Conservation (phyloP, 2,113 vertebrate species). For the Hippocampus abdominalis region DNA sequence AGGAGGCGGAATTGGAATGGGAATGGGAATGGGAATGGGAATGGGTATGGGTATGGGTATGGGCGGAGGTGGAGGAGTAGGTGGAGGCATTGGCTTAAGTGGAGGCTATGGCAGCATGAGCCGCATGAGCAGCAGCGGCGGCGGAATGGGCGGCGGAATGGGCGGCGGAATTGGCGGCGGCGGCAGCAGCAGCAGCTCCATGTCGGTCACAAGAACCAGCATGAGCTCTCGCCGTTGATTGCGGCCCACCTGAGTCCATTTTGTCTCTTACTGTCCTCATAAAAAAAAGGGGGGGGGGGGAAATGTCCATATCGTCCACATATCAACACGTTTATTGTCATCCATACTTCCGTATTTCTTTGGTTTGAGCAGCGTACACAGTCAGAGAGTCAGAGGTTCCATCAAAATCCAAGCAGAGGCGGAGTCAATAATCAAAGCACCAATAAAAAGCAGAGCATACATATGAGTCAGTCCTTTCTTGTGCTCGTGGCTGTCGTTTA, state of each 20-base stretch:
- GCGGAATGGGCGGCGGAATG: not conserved
- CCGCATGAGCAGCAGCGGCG: not conserved
- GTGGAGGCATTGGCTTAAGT: not conserved
- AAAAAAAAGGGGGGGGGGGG: not conserved
- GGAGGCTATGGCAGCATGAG: not conserved
- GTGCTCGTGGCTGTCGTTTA: constrained; percentile 53
- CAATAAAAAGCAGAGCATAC: constrained; percentile 32
- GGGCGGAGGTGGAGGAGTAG: not conserved
- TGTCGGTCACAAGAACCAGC: not conserved
- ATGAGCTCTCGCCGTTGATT: rapidly evolving
- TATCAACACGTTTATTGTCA: constrained; percentile 1
- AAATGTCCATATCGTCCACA: not conserved
- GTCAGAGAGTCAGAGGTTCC: constrained; percentile 25
- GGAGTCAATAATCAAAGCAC: constrained; percentile 23
- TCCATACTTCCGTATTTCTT: not conserved
- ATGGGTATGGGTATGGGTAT: not conserved
- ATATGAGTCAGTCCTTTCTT: constrained; percentile 43
- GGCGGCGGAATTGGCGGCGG: not conserved
- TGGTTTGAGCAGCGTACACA: not conserved
- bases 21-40: not conserved
- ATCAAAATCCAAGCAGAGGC: constrained; percentile 23
- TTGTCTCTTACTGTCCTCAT: not conserved
- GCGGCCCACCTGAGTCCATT: not conserved
- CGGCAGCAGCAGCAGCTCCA: constrained; percentile 11
- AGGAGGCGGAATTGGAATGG: not conserved